A percentile compares a stretch with the other conserved stretches of the same genome.
These are phyloP conservation scores for Chaetodon auriga DNA, from an alignment of 2,113 vertebrate genomes.

Conservation along the genomic window DNA sequence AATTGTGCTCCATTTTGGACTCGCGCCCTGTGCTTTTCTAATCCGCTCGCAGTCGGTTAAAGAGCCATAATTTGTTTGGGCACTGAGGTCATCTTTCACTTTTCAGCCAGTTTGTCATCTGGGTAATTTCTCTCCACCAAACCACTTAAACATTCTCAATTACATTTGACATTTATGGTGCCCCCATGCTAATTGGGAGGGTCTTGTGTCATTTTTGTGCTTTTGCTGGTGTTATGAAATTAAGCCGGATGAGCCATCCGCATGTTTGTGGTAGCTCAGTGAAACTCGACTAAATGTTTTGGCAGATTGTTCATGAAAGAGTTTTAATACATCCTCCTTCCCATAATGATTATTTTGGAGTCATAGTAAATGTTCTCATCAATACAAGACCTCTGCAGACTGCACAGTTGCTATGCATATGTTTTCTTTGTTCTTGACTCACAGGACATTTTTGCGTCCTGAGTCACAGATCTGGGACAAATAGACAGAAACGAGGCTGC, in stretches of 20 bases:
- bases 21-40: conserved; percentile 52
- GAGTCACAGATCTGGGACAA: conserved; percentile 76
- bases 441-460: conserved; percentile 77
- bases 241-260: conserved; percentile 45
- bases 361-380: conserved; percentile 74
- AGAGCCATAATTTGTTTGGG: conserved; percentile 66
- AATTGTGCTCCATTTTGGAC: conserved; percentile 51
- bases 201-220: conserved; percentile 48
- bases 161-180: conserved; percentile 64
- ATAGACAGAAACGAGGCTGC: conserved; percentile 47
- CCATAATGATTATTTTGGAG: conserved; percentile 65
- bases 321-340: conserved; percentile 65
- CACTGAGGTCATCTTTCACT: conserved; percentile 63
- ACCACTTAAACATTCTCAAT: conserved; percentile 55
- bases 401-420: conserved; percentile 79
- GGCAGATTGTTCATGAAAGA: conserved; percentile 65
- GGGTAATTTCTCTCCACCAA: conserved; percentile 63
- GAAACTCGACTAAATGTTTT: conserved; percentile 66
- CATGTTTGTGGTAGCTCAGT: conserved; percentile 70
- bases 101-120: conserved; percentile 69
- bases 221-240: conserved; percentile 58
- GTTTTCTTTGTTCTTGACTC: conserved; percentile 75
- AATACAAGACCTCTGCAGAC: conserved; percentile 70
- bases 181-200: conserved; percentile 58
- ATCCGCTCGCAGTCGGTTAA: conserved; percentile 50